Evolutionary conservation across 2,113 vertebrate species (phyloP).

Genomic region (Catharus minimus): DNA sequence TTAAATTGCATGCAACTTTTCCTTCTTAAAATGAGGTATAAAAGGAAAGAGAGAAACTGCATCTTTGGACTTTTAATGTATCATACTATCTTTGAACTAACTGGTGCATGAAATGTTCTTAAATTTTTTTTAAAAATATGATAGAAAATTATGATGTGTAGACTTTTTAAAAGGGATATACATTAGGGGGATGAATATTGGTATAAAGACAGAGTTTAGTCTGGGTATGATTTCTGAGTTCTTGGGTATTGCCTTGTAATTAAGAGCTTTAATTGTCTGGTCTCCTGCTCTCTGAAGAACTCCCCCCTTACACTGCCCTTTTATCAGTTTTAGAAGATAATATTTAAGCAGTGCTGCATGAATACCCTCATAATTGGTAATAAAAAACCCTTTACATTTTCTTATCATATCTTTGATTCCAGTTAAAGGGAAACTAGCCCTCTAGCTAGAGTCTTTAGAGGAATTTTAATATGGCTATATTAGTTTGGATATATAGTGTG

Average conservation of each 20-base stretch:
- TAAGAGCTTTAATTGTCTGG: constrained; percentile 20
- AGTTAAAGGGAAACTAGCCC: not conserved
- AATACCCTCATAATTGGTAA: constrained; percentile 24
- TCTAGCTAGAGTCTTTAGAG: not conserved
- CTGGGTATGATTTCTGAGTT: constrained; percentile 4
- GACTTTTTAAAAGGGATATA: not conserved
- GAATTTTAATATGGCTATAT: not conserved
- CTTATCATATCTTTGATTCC: constrained; percentile 19
- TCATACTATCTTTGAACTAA: constrained; percentile 68
- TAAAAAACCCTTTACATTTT: not conserved
- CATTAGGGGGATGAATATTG: not conserved
- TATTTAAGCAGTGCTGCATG: constrained; percentile 5
- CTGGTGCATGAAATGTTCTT: constrained; percentile 61
- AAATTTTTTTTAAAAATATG: constrained; percentile 43
- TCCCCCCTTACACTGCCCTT: not conserved
- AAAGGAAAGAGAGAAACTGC: constrained; percentile 30
- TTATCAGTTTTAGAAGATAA: constrained; percentile 35
- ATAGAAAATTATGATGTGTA: constrained; percentile 51
- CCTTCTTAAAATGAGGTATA: constrained; percentile 19
- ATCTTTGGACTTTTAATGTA: constrained; percentile 57
- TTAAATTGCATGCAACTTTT: constrained; percentile 13
- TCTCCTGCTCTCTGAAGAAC: not conserved
- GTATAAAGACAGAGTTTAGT: not conserved
- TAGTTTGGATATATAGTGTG: not conserved
- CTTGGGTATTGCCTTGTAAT: constrained; percentile 2